Percentiles rank a stretch among this genome's conserved stretches.
phyloP scores from a whole-genome alignment of 2,888 invertebrate genomes.

The Cenopis cana region DNA sequence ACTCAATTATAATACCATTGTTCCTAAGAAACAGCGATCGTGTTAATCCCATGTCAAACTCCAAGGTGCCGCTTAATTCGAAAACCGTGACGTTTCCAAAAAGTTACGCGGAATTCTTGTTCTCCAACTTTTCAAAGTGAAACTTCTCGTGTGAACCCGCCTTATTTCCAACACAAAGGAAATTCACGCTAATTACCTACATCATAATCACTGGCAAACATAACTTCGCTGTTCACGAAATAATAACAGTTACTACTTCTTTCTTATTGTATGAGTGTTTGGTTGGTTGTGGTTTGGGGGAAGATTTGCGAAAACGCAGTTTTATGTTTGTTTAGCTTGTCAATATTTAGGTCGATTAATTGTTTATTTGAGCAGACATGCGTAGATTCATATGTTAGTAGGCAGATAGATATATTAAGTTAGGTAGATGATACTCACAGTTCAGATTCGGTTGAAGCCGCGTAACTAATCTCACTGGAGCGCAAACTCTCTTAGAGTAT shows the following conservation, averaged over 20 bases:
- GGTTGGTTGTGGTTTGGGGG: background rate
- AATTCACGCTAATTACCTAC: constrained; percentile 39
- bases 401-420: too few species aligned
- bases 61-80: constrained; percentile 33
- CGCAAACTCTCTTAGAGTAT: too few species aligned
- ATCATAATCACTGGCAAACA: constrained; percentile 34
- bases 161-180: constrained; percentile 28
- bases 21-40: background rate
- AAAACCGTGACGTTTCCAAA: constrained; percentile 34
- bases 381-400: too few species aligned
- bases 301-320: background rate
- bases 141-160: constrained; percentile 33
- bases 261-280: constrained; percentile 9
- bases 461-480: too few species aligned
- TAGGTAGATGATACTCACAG: too few species aligned
- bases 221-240: constrained; percentile 23
- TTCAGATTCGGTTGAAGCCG: too few species aligned
- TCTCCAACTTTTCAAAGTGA: constrained; percentile 32
- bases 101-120: constrained; percentile 30
- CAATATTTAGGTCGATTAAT: constrained; percentile 31
- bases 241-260: background rate
- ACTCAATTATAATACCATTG: background rate
- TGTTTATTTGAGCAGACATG: constrained; percentile 11
- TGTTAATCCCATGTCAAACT: constrained; percentile 22
- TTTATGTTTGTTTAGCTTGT: constrained; percentile 11